A percentile compares a stretch with the other conserved stretches of the same genome.
Evolutionary conservation across 2,797 vertebrate species (phyloP).

Genomic region (Poeciliopsis presidionis): DNA sequence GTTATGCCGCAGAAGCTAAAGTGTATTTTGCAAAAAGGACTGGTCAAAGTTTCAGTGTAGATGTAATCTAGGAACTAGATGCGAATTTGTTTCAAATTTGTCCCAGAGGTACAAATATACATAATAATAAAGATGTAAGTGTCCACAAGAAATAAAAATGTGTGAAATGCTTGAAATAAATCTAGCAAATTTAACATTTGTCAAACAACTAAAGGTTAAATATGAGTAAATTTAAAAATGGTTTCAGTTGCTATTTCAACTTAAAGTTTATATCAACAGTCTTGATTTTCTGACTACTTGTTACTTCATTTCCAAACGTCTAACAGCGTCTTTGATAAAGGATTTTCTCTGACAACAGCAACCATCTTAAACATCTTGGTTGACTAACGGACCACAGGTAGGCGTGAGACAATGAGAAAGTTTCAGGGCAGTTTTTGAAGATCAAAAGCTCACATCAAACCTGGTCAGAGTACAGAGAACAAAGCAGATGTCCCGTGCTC

Average conservation of each 20-base stretch:
- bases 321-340: constrained; percentile 24
- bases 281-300: neutral
- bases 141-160: neutral
- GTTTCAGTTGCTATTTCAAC: constrained; percentile 1
- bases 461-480: constrained; percentile 45
- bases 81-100: neutral
- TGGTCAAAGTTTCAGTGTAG: neutral
- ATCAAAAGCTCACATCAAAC: constrained; percentile 43
- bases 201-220: neutral
- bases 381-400: constrained; percentile 11
- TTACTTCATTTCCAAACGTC: constrained; percentile 7
- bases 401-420: constrained; percentile 32
- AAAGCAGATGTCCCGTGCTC: constrained; percentile 66
- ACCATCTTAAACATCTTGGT: neutral
- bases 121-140: neutral
- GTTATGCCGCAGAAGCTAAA: neutral
- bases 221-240: neutral
- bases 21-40: neutral
- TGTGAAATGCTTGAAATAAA: neutral
- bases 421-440: constrained; percentile 33
- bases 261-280: constrained; percentile 26
- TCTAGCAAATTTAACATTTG: neutral
- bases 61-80: neutral
- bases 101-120: neutral
- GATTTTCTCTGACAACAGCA: constrained; percentile 12